Evolutionary conservation across 2,888 invertebrate species (phyloP).

Genomic region (Mactromeris polynyma): DNA sequence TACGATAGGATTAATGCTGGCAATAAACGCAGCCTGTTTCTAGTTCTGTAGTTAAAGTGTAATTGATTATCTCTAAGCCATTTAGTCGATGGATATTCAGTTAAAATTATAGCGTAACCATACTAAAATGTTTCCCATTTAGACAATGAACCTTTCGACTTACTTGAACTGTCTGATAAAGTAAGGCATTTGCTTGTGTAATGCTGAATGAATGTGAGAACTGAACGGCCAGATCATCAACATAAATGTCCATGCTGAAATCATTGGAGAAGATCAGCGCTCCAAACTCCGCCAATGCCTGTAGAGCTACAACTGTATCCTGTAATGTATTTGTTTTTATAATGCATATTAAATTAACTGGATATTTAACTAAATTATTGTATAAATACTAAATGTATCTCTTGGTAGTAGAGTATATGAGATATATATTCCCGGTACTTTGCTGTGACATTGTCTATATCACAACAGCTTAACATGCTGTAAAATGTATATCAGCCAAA

Average conservation of each 20-base stretch:
- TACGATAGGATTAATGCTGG: not conserved
- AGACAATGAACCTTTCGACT: not conserved
- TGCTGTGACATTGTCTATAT: too few species aligned
- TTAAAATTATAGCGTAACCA: not conserved
- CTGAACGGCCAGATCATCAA: slow-evolving; percentile 5
- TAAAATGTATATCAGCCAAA: too few species aligned
- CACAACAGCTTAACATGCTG: too few species aligned
- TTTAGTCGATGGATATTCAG: not conserved
- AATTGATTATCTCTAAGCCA: not conserved
- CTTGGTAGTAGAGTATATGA: too few species aligned
- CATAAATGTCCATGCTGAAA: slow-evolving; percentile 42
- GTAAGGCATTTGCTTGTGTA: slow-evolving; percentile 36
- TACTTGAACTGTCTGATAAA: slow-evolving; percentile 50
- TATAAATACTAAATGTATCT: too few species aligned
- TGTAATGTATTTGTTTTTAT: too few species aligned
- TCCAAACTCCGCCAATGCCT: slow-evolving; percentile 84
- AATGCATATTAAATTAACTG: too few species aligned
- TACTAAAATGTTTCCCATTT: not conserved
- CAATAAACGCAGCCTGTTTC: not conserved
- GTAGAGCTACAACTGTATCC: slow-evolving; percentile 87
- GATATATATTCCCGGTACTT: too few species aligned
- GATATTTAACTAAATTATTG: too few species aligned
- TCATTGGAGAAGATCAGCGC: slow-evolving; percentile 61
- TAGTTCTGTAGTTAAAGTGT: not conserved
- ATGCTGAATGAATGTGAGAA: slow-evolving; percentile 42